Percentiles rank a stretch among this genome's conserved stretches.
phyloP scores from a whole-genome alignment of 2,797 vertebrate genomes.

The Hybognathus amarus region DNA sequence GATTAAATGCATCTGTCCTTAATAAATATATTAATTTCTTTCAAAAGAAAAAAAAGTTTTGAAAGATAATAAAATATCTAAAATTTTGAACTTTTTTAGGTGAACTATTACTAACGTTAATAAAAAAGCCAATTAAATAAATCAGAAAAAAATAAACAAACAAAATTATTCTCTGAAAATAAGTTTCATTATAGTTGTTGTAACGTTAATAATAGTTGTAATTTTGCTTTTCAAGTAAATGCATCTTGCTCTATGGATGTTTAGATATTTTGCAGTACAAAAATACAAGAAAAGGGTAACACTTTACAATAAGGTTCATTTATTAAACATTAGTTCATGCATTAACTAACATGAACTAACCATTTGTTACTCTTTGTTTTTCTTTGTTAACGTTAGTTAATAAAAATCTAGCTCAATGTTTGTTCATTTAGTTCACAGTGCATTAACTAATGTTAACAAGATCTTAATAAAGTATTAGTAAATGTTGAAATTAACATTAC shows the following conservation, averaged over 20 bases:
- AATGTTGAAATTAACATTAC: too few relatives aligned
- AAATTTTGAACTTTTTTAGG: neutral
- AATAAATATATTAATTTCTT: neutral
- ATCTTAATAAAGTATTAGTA: too few relatives aligned
- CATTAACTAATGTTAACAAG: too few relatives aligned
- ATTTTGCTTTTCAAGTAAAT: neutral
- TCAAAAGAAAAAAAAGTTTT: neutral
- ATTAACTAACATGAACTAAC: too few relatives aligned
- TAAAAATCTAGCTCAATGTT: too few relatives aligned
- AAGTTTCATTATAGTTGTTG: neutral
- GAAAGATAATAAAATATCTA: neutral
- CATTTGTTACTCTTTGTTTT: too few relatives aligned
- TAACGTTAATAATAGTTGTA: neutral
- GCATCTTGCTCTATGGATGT: neutral
- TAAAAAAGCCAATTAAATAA: neutral
- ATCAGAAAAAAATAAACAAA: neutral
- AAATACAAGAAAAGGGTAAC: too few relatives aligned
- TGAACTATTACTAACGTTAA: neutral
- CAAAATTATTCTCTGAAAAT: neutral
- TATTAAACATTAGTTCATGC: too few relatives aligned
- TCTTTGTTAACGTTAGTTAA: too few relatives aligned
- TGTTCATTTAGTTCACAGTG: too few relatives aligned
- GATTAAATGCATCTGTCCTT: too few relatives aligned
- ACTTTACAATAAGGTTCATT: too few relatives aligned
- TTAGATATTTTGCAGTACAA: neutral